phyloP scores from a whole-genome alignment of 2,797 vertebrate species.

The Sciurus vulgaris region DNA sequence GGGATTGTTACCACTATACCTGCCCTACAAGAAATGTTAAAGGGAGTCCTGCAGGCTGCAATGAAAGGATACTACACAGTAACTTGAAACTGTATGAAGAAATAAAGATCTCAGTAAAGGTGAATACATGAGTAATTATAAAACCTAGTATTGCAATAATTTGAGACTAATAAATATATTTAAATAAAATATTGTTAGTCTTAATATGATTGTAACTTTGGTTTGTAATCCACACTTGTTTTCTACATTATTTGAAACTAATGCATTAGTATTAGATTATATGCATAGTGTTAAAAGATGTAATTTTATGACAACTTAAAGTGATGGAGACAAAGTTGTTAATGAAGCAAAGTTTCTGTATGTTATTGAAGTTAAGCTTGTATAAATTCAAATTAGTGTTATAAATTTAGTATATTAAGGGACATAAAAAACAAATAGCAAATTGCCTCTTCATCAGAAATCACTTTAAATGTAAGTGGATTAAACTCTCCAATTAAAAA shows the following conservation, averaged over 20 bases:
- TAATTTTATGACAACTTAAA: neutral
- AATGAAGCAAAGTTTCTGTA: neutral
- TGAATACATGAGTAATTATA: neutral
- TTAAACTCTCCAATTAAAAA: too few relatives aligned
- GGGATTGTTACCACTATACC: too few relatives aligned
- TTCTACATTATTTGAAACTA: neutral
- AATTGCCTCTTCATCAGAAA: neutral
- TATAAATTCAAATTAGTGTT: neutral
- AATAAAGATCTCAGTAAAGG: neutral
- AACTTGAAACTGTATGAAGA: neutral
- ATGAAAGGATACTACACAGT: neutral
- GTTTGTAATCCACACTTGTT: neutral
- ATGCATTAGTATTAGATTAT: neutral
- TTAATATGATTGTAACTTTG: neutral
- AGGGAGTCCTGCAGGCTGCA: too few relatives aligned
- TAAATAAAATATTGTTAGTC: too few relatives aligned
- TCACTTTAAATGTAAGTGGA: too few relatives aligned
- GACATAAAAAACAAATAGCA: neutral
- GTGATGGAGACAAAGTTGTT: neutral
- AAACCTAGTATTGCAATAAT: too few relatives aligned
- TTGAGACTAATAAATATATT: too few relatives aligned
- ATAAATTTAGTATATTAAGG: neutral
- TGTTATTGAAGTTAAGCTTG: neutral
- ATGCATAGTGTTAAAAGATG: neutral
- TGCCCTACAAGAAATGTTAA: too few relatives aligned